These are phyloP conservation scores for Nezara viridula DNA, from an alignment of 2,888 invertebrate genomes.

Conservation along the genomic window DNA sequence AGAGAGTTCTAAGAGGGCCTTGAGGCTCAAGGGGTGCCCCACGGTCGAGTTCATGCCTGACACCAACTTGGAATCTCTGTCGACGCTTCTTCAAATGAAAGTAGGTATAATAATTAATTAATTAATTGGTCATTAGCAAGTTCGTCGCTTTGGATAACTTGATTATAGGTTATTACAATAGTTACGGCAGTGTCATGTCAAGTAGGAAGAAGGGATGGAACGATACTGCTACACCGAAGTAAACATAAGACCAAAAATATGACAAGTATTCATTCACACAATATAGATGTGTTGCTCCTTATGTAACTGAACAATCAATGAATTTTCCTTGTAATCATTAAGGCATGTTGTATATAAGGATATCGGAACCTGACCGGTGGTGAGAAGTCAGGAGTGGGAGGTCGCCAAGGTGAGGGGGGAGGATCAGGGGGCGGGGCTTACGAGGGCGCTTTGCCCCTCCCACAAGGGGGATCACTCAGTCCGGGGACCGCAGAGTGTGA, in stretches of 20 bases:
- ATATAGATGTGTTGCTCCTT: not conserved
- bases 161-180: no score
- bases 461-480: constrained; percentile 52
- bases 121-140: not conserved
- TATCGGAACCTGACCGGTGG: constrained; percentile 23
- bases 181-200: not conserved
- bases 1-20: not conserved
- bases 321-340: not conserved
- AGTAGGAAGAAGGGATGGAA: not conserved
- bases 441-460: constrained; percentile 52
- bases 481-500: constrained; percentile 68
- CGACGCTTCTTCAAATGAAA: not conserved
- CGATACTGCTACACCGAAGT: no score
- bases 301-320: not conserved
- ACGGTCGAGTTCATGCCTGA: not conserved
- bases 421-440: constrained; percentile 38
- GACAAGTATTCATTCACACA: no score
- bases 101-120: not conserved
- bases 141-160: not conserved
- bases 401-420: not conserved
- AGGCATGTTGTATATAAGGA: not conserved
- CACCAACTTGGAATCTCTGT: not conserved
- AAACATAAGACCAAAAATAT: no score
- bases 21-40: not conserved
- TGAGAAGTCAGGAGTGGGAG: not conserved